A percentile compares a stretch with the other conserved stretches of the same genome.
phyloP scores from a whole-genome alignment of 2,797 vertebrate species.

The Chelonia mydas region DNA sequence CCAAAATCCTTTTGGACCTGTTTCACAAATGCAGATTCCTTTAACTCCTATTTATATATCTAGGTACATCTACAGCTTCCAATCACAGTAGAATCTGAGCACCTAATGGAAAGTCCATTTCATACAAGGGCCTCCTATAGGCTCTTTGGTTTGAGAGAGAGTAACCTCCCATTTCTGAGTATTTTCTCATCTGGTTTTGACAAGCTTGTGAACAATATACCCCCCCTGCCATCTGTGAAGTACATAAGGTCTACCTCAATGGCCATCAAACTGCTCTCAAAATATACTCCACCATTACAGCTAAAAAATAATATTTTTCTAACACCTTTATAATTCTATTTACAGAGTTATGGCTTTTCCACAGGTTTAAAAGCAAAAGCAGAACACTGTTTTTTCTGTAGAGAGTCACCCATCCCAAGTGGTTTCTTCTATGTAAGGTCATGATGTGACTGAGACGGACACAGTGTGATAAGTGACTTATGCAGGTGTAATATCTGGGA shows the following conservation, averaged over 20 bases:
- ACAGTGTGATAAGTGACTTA: conserved; percentile 73
- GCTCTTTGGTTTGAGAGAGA: not conserved
- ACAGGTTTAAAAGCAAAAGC: conserved; percentile 41
- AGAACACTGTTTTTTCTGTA: conserved; percentile 22
- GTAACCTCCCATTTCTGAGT: accelerated
- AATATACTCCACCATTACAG: not conserved
- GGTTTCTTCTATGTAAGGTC: conserved; percentile 58
- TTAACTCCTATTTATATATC: not conserved
- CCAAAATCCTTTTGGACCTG: not conserved
- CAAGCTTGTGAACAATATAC: not conserved
- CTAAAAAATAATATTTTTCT: not conserved
- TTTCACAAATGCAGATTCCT: not conserved
- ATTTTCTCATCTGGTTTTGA: not conserved
- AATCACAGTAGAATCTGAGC: not conserved
- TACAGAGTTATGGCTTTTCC: conserved; percentile 3
- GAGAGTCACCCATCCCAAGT: conserved; percentile 31
- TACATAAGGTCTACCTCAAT: not conserved
- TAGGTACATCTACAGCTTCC: not conserved
- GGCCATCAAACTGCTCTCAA: not conserved
- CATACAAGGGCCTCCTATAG: not conserved
- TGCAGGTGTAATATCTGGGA: conserved; percentile 73
- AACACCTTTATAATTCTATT: conserved; percentile 41
- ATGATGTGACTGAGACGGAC: conserved; percentile 42
- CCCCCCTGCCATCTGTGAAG: not conserved
- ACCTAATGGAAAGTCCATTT: not conserved